These are phyloP conservation scores for Aphidius colemani DNA, from an alignment of 2,888 invertebrate species.

Conservation along the genomic window DNA sequence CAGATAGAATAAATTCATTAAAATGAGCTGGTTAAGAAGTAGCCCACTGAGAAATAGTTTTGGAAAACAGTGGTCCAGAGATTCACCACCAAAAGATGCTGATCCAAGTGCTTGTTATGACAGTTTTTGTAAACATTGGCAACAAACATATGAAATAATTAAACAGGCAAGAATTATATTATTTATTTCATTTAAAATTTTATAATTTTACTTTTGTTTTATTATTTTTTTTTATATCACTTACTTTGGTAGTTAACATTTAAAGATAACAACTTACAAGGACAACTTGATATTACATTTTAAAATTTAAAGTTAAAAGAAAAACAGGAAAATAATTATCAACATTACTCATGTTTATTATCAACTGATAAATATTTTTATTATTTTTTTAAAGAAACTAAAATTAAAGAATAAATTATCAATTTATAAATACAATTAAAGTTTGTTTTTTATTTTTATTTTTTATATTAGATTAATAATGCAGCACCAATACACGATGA, in stretches of 20 bases:
- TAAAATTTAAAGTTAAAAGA: too few species aligned
- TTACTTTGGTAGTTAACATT: neutral
- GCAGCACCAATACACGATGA: conserved; percentile 76
- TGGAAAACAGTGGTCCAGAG: conserved; percentile 67
- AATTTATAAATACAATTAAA: conserved; percentile 13
- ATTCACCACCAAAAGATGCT: conserved; percentile 72
- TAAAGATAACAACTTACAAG: too few species aligned
- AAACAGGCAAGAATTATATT: conserved; percentile 69
- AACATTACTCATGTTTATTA: conserved; percentile 15
- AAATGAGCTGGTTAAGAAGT: conserved; percentile 75
- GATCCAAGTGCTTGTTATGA: conserved; percentile 91
- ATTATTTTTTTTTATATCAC: neutral
- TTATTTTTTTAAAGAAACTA: too few species aligned
- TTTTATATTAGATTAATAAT: conserved; percentile 59
- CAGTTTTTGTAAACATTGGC: conserved; percentile 94
- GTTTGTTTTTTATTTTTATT: conserved; percentile 28
- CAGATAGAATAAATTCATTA: neutral
- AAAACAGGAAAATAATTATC: too few species aligned
- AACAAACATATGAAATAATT: conserved; percentile 86
- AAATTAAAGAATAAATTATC: neutral
- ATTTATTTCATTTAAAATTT: conserved; percentile 25
- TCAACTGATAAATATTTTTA: neutral
- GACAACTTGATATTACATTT: too few species aligned
- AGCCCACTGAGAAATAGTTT: conserved; percentile 66
- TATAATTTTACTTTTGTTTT: conserved; percentile 17